A percentile compares a stretch with the other conserved stretches of the same genome.
These are phyloP conservation scores for Linnaemya vulpina DNA, from an alignment of 2,888 invertebrate species.

Conservation along the genomic window DNA sequence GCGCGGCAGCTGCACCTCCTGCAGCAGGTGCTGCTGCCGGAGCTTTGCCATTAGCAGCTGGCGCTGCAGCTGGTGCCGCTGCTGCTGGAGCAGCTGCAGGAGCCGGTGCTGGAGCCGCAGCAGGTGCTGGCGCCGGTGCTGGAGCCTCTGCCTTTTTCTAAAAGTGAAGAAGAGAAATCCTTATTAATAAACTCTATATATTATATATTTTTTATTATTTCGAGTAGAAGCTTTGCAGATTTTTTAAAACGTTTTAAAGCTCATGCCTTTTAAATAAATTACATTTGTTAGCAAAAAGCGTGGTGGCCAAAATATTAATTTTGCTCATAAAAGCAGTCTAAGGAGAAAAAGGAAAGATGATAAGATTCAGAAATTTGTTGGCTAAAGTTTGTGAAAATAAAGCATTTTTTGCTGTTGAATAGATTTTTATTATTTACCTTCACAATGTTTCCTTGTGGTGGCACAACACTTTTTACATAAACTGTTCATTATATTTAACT, in stretches of 20 bases:
- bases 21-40: constrained; percentile 70
- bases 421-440: constrained; percentile 71
- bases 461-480: constrained; percentile 38
- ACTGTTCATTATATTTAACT: constrained; percentile 68
- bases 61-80: constrained; percentile 70
- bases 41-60: constrained; percentile 59
- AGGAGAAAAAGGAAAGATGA: constrained; percentile 37
- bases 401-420: neutral
- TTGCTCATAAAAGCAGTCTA: constrained; percentile 28
- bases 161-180: constrained; percentile 54
- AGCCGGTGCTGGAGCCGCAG: constrained; percentile 73
- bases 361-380: constrained; percentile 43
- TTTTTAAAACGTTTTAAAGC: constrained; percentile 44
- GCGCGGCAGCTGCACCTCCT: constrained; percentile 65
- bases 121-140: constrained; percentile 71
- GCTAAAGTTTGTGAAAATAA: neutral
- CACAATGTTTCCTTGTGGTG: constrained; percentile 70
- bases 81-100: constrained; percentile 74
- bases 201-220: neutral
- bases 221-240: constrained; percentile 9
- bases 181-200: constrained; percentile 11
- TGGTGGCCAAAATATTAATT: constrained; percentile 27
- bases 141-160: constrained; percentile 80
- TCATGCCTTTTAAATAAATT: constrained; percentile 32
- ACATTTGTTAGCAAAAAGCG: constrained; percentile 6